Conservation (phyloP, 2,797 vertebrate genomes). For the Buphagus erythrorhynchus region DNA sequence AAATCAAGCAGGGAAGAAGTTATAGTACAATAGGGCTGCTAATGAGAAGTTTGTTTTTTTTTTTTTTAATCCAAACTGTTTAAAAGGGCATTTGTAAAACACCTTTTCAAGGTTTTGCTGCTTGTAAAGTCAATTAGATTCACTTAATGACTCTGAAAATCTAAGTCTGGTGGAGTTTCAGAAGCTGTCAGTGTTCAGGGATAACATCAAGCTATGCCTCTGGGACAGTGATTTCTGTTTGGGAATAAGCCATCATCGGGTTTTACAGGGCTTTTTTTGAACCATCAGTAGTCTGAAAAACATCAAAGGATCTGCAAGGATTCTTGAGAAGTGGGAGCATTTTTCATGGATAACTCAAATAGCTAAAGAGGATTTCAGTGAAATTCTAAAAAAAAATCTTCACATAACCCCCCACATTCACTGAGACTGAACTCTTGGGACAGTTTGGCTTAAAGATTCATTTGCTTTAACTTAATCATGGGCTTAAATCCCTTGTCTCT, state of each 20-base stretch:
- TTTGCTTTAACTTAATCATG: neutral
- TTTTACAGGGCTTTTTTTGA: neutral
- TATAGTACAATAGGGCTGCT: neutral
- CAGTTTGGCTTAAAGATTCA: neutral
- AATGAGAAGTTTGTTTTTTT: neutral
- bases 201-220: conserved; percentile 15
- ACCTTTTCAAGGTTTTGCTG: neutral
- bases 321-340: neutral
- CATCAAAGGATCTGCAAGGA: conserved; percentile 18
- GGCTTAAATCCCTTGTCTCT: neutral
- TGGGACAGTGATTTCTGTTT: neutral
- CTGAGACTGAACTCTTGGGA: neutral
- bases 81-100: neutral
- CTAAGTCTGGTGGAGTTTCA: neutral
- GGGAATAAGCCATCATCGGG: neutral
- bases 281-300: neutral
- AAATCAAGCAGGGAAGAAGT: neutral
- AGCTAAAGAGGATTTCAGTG: conserved; percentile 15
- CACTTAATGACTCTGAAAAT: conserved; percentile 5
- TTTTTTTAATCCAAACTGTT: neutral
- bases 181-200: neutral
- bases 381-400: neutral
- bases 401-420: neutral
- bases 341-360: neutral
- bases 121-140: conserved; percentile 17